Evolutionary conservation across 2,113 vertebrate genomes (phyloP), one percentile per base, ranked within the genome.

Genomic region (Alouatta palliata): DNA sequence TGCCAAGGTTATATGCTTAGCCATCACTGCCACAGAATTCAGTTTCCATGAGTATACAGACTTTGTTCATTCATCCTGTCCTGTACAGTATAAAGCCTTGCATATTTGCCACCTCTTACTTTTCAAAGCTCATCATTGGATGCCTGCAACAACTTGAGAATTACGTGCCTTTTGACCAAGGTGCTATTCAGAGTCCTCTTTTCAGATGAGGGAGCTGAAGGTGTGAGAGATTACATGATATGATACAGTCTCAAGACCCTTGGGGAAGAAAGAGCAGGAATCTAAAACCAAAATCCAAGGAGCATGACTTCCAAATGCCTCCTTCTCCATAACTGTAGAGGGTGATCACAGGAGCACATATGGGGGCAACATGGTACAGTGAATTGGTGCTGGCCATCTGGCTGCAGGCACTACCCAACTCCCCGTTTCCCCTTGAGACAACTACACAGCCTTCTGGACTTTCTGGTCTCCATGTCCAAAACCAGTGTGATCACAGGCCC

Each of bases 321-420:
- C 17, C 54, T 27, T 40, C 76, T 21, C 73, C 9, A 0, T 47
- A 43, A 47, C 71, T 43, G 1, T 16, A 6, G 47, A 8, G 1
- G 27, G 25, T 11, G 68, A 49, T 71, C 84, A 8, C 35, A 21
- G 45, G 10, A 16, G 30, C 37, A 11, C 3, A 3, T 16, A 1
- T 1, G 6, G 37, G 10, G 11, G 1, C 4, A 45, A n/a, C 19
- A 8, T 0, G 5, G 47, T 6, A 0, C 19, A 17, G 37, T n/a
- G 0, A 20, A 27, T 32, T 0, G 32, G 23, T 71, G 30, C 37
- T 2, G 23, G 27, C 1, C 23, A 6, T 6, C 47, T 6, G 37
- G 32, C 47, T 19, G 11, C 14, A 54, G 35, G 56, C 12, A 5
- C 52, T 10, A 9, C 32, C 17, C 4, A 5, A 5, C 73, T 87